Conservation (phyloP, 2,113 vertebrate genomes). For the Onychorhynchus coronatus region DNA sequence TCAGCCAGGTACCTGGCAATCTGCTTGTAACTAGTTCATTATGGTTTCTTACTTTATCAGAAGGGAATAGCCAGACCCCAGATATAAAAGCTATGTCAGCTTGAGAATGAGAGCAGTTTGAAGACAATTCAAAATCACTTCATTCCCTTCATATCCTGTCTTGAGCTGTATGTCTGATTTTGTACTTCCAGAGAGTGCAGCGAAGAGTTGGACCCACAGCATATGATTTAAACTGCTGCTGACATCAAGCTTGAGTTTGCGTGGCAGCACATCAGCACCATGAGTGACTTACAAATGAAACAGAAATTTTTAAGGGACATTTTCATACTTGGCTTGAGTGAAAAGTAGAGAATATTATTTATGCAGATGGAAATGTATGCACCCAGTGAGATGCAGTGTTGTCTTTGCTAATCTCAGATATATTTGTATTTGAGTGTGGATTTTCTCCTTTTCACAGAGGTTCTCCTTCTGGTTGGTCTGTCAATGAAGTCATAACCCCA, state of each 20-base stretch:
- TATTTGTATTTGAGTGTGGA: background rate
- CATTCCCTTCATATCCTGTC: slow-evolving; percentile 16
- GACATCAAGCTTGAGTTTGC: background rate
- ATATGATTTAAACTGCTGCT: background rate
- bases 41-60: background rate
- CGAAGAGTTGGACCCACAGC: background rate
- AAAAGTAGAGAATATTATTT: background rate
- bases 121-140: background rate
- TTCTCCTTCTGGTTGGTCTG: background rate
- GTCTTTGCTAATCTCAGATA: slow-evolving; percentile 37
- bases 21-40: background rate
- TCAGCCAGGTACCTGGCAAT: background rate
- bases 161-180: background rate
- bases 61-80: background rate
- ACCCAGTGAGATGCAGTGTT: slow-evolving; percentile 2
- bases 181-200: background rate
- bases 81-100: background rate
- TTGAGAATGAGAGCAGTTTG: background rate
- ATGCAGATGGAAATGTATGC: background rate
- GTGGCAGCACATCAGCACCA: background rate
- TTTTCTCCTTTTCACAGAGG: background rate
- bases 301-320: background rate
- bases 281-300: background rate
- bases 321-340: background rate
- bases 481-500: background rate